phyloP scores from a whole-genome alignment of 2,113 vertebrate species.

The Zosterops borbonicus region DNA sequence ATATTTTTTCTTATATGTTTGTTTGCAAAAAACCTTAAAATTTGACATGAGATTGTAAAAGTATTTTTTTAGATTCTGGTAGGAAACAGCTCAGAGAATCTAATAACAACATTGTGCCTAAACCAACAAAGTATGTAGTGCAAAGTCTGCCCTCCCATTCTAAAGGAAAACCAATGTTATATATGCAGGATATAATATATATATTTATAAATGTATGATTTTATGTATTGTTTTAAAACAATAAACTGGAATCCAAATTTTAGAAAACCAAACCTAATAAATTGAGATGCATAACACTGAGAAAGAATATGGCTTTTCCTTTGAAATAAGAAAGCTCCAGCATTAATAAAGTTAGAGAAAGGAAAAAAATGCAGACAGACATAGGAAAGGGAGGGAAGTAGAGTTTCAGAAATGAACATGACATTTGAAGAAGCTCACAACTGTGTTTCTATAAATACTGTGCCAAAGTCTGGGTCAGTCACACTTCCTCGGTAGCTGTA shows the following conservation, averaged over 20 bases:
- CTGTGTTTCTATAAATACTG: slow-evolving; percentile 41
- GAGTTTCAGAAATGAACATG: neutral
- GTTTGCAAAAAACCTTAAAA: slow-evolving; percentile 56
- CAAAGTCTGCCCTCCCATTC: slow-evolving; percentile 55
- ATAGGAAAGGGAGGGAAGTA: neutral
- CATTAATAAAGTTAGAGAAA: neutral
- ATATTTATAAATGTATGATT: slow-evolving; percentile 74
- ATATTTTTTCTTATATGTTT: slow-evolving; percentile 63
- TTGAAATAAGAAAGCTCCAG: slow-evolving; percentile 23
- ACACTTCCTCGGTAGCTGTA: slow-evolving; percentile 14
- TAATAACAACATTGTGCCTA: slow-evolving; percentile 47
- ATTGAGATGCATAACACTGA: neutral
- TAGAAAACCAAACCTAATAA: slow-evolving; percentile 26
- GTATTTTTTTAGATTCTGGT: slow-evolving; percentile 69
- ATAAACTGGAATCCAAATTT: slow-evolving; percentile 75
- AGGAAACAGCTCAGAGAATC: slow-evolving; percentile 58
- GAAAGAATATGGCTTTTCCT: slow-evolving; percentile 53
- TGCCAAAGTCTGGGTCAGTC: slow-evolving; percentile 64
- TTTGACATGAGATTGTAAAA: slow-evolving; percentile 63
- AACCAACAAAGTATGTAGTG: neutral
- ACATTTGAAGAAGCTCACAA: neutral
- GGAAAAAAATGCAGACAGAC: neutral
- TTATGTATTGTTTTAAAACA: slow-evolving; percentile 69
- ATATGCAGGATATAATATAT: slow-evolving; percentile 73
- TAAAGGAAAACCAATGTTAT: slow-evolving; percentile 63